Evolutionary conservation across 2,888 invertebrate genomes (phyloP).

Genomic region (Timema cristinae): DNA sequence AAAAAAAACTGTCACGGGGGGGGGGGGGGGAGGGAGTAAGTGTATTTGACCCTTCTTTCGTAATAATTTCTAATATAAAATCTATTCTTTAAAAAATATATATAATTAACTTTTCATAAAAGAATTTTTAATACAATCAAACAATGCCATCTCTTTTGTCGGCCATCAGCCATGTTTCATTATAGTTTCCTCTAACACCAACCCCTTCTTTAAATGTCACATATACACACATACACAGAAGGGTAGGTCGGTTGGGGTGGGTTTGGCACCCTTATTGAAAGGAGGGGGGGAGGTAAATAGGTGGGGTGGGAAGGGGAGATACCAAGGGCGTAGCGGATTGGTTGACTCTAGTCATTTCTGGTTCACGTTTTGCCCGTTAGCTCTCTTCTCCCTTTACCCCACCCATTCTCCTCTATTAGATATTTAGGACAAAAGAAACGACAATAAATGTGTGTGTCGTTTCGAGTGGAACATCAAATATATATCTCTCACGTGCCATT

Average conservation of each 20-base stretch:
- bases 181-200: not conserved
- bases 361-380: no score
- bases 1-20: not conserved
- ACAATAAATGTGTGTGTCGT: not conserved
- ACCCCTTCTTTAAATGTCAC: not conserved
- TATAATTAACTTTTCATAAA: slow-evolving; percentile 15
- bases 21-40: not conserved
- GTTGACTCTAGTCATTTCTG: not conserved
- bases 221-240: not conserved
- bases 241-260: not conserved
- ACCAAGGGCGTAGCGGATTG: slow-evolving; percentile 7
- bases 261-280: not conserved
- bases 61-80: no score
- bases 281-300: not conserved
- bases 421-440: not conserved
- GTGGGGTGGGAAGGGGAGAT: not conserved
- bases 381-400: not conserved
- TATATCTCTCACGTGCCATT: slow-evolving; percentile 8
- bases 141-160: not conserved
- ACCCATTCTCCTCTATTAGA: not conserved
- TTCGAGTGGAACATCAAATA: not conserved
- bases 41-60: not conserved
- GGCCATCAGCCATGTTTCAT: slow-evolving; percentile 6
- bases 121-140: not conserved
- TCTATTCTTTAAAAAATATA: no score